Conservation (phyloP, 2,113 vertebrate species). For the Accipiter cooperii region DNA sequence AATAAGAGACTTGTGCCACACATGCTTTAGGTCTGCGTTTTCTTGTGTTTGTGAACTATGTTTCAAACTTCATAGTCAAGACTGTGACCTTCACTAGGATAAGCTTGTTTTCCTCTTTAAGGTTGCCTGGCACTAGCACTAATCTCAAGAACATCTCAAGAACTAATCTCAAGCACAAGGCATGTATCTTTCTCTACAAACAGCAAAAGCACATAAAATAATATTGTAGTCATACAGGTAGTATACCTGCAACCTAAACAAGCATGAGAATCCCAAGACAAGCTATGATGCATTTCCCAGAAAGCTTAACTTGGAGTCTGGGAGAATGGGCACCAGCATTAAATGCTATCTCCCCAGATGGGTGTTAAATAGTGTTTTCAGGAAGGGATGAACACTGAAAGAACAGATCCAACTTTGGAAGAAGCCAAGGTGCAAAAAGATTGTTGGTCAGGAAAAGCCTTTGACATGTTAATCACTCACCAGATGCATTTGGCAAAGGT, state of each 20-base stretch:
- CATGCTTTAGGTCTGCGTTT: background rate
- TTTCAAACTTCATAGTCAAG: background rate
- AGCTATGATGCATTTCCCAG: background rate
- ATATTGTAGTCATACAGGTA: background rate
- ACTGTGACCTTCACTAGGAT: background rate
- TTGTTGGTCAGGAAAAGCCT: background rate
- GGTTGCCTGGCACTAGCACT: background rate
- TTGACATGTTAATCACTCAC: background rate
- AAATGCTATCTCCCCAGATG: accelerated
- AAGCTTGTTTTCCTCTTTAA: background rate
- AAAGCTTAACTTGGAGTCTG: background rate
- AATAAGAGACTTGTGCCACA: background rate
- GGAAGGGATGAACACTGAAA: background rate
- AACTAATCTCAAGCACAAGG: background rate
- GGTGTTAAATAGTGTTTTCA: background rate
- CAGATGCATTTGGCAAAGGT: background rate
- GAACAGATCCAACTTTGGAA: background rate
- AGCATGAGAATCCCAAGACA: background rate
- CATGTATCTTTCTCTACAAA: background rate
- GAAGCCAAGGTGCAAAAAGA: background rate
- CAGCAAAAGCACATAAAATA: background rate
- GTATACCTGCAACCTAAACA: background rate
- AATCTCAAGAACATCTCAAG: background rate
- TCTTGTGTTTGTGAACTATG: background rate
- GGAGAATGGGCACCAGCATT: background rate